Evolutionary conservation across 2,797 vertebrate species (phyloP).

Genomic region (Micrastur ruficollis): DNA sequence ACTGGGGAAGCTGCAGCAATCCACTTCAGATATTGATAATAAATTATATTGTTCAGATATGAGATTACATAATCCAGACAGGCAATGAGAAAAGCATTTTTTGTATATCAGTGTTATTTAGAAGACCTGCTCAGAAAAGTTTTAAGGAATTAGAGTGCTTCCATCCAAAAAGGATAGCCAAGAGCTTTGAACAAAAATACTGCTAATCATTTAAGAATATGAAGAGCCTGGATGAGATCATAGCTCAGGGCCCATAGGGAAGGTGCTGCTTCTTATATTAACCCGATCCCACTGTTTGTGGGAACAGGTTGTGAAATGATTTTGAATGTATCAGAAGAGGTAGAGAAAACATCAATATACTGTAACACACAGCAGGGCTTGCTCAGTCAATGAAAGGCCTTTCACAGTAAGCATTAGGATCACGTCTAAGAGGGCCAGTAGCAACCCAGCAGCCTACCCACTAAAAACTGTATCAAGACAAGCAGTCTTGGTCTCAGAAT

Average conservation of each 20-base stretch:
- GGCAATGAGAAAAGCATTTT: not conserved
- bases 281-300: not conserved
- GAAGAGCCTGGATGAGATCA: not conserved
- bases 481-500: not conserved
- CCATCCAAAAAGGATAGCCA: not conserved
- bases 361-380: not conserved
- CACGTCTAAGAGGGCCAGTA: not conserved
- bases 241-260: not conserved
- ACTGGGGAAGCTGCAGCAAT: not conserved
- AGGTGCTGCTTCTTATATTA: not conserved
- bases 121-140: not conserved
- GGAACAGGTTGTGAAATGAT: not conserved
- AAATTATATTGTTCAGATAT: slow-evolving; percentile 19
- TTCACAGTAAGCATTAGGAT: not conserved
- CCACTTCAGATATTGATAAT: slow-evolving; percentile 40
- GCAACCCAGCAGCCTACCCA: not conserved
- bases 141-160: not conserved
- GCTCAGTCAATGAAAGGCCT: not conserved
- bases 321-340: not conserved
- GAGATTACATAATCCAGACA: slow-evolving; percentile 17
- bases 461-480: not conserved
- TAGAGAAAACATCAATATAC: not conserved
- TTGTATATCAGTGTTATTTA: not conserved
- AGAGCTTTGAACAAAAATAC: slow-evolving; percentile 20
- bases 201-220: not conserved